Conservation (phyloP, 2,888 invertebrate genomes). For the Sthenelais limicola region DNA sequence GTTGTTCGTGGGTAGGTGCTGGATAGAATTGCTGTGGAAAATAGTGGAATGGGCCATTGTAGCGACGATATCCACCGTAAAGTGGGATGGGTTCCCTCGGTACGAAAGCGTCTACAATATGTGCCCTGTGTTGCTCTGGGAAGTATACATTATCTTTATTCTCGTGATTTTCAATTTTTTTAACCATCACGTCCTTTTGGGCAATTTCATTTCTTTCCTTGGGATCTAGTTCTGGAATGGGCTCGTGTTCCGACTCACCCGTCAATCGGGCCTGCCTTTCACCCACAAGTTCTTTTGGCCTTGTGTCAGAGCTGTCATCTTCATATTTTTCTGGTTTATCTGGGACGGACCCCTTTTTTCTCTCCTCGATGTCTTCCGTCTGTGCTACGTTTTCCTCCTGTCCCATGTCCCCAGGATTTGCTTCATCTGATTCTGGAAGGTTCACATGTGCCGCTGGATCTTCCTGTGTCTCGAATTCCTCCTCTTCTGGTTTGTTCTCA, state of each 20-base stretch:
- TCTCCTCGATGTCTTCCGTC: no score
- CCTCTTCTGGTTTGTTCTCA: background rate
- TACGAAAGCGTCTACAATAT: slow-evolving; percentile 12
- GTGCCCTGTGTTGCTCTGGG: background rate
- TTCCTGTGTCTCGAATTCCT: background rate
- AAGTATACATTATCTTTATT: background rate
- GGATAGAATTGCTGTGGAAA: no score
- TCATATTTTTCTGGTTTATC: no score
- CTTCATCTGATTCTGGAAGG: no score
- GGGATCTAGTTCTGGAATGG: slow-evolving; percentile 17
- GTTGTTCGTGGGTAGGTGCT: background rate
- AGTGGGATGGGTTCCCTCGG: no score
- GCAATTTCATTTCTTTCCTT: background rate
- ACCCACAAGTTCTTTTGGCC: background rate
- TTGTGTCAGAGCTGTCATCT: no score
- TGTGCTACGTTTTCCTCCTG: background rate
- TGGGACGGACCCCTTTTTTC: no score
- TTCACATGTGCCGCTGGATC: no score
- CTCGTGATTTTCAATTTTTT: background rate
- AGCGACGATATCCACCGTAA: no score
- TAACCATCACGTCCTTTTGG: background rate
- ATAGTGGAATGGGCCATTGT: no score
- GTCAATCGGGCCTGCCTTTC: background rate
- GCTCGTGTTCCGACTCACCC: background rate
- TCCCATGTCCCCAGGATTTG: background rate